Evolutionary conservation across 2,797 vertebrate species (phyloP).

Genomic region (Sebastes paucispinis): DNA sequence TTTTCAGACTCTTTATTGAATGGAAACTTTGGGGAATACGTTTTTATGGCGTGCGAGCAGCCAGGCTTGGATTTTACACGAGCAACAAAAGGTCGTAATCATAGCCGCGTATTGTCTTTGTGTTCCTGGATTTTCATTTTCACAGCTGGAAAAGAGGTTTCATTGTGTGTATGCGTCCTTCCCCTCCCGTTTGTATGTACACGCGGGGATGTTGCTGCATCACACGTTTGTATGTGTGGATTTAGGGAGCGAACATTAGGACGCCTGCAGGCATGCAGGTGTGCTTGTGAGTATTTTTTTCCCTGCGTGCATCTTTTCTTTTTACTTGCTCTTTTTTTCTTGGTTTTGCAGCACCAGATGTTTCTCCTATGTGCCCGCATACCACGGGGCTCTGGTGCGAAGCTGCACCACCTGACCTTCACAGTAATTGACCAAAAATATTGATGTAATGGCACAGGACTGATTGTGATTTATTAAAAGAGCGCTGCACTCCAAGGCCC

Average conservation of each 20-base stretch:
- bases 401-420: constrained; percentile 96
- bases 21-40: constrained; percentile 97
- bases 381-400: constrained; percentile 85
- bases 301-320: constrained; percentile 43
- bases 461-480: constrained; percentile 99
- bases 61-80: constrained; percentile 85
- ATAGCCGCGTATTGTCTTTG: constrained; percentile 75
- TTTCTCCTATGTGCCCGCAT: constrained; percentile 86
- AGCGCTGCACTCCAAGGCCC: constrained; percentile 92
- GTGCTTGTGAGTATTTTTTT: constrained; percentile 5
- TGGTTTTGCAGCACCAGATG: constrained; percentile 88
- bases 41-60: constrained; percentile 85
- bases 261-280: constrained; percentile 60
- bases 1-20: constrained; percentile 98
- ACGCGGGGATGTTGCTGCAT: constrained; percentile 6
- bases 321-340: constrained; percentile 27
- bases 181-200: constrained; percentile 17
- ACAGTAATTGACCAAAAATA: constrained; percentile 99
- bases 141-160: constrained; percentile 62
- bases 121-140: constrained; percentile 73
- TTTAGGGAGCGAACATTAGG: neutral
- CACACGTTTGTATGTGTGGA: neutral
- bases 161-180: constrained; percentile 9
- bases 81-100: constrained; percentile 89
- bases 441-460: constrained; percentile 99